Conservation (phyloP, 2,888 invertebrate species). For the Lithodes maja region DNA sequence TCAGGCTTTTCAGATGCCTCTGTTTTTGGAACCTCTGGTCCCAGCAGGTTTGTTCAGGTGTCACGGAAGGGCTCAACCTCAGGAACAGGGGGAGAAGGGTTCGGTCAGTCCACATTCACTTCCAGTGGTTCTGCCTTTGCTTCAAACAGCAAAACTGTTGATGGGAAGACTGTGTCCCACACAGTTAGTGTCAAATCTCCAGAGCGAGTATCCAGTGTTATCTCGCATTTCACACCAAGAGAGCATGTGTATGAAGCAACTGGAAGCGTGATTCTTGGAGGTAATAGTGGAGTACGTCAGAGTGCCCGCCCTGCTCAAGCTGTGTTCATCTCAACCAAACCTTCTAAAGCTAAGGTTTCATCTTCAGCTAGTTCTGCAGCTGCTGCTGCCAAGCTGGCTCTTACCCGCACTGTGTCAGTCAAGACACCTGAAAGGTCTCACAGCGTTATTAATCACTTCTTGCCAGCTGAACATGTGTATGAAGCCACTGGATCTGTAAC, state of each 20-base stretch:
- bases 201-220: constrained; percentile 49
- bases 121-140: not conserved
- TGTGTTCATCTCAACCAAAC: constrained; percentile 1
- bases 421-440: constrained; percentile 38
- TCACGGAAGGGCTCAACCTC: not conserved
- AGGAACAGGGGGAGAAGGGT: not conserved
- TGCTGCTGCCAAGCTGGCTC: constrained; percentile 21
- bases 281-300: not conserved
- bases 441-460: constrained; percentile 57
- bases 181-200: constrained; percentile 61
- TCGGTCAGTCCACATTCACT: not conserved
- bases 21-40: not conserved
- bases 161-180: constrained; percentile 31
- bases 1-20: not conserved
- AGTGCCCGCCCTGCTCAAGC: not conserved
- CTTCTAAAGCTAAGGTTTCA: not conserved
- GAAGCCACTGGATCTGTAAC: constrained; percentile 61
- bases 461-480: constrained; percentile 57
- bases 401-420: constrained; percentile 41
- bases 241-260: constrained; percentile 58
- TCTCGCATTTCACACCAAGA: constrained; percentile 59
- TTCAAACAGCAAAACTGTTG: not conserved
- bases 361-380: constrained; percentile 6
- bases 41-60: not conserved
- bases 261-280: constrained; percentile 41